Conservation (phyloP, 1,140 invertebrate genomes). For the Drosophila rhopaloa region DNA sequence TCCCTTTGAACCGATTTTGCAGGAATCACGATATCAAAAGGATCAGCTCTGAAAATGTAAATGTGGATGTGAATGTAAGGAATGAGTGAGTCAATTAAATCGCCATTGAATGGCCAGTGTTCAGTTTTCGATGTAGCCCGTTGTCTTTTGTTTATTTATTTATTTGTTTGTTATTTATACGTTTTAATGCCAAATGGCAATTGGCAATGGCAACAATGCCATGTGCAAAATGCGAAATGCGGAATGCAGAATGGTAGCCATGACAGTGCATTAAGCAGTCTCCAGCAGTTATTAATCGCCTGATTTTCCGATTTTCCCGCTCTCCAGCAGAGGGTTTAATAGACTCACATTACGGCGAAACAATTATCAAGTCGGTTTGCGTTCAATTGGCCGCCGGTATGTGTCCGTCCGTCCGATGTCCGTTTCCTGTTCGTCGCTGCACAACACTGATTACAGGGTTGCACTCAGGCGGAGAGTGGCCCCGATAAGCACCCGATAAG, state of each 20-base stretch:
- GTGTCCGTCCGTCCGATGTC: constrained; percentile 4
- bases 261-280: constrained; percentile 70
- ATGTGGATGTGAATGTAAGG: constrained; percentile 2
- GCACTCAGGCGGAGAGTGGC: constrained; percentile 3
- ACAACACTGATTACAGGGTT: constrained; percentile 39
- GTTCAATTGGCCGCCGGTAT: constrained; percentile 50
- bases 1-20: constrained; percentile 21
- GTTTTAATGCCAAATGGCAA: constrained; percentile 69
- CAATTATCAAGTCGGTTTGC: constrained; percentile 55
- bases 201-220: constrained; percentile 39
- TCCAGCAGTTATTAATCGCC: constrained; percentile 47
- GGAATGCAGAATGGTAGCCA: constrained; percentile 46
- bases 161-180: constrained; percentile 70
- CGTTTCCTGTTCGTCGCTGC: constrained; percentile 12
- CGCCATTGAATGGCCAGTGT: constrained; percentile 45
- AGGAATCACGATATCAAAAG: constrained; percentile 8
- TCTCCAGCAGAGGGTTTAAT: constrained; percentile 27
- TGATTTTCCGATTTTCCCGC: constrained; percentile 15
- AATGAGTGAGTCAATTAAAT: constrained; percentile 66
- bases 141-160: constrained; percentile 61
- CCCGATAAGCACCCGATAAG: constrained; percentile 8
- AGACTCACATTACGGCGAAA: constrained; percentile 43
- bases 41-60: constrained; percentile 1
- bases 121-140: constrained; percentile 33
- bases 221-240: constrained; percentile 35